Percentiles rank a stretch among this genome's conserved stretches.
Evolutionary conservation across 2,113 vertebrate species (phyloP).

Genomic region (Pomatostomus ruficeps): DNA sequence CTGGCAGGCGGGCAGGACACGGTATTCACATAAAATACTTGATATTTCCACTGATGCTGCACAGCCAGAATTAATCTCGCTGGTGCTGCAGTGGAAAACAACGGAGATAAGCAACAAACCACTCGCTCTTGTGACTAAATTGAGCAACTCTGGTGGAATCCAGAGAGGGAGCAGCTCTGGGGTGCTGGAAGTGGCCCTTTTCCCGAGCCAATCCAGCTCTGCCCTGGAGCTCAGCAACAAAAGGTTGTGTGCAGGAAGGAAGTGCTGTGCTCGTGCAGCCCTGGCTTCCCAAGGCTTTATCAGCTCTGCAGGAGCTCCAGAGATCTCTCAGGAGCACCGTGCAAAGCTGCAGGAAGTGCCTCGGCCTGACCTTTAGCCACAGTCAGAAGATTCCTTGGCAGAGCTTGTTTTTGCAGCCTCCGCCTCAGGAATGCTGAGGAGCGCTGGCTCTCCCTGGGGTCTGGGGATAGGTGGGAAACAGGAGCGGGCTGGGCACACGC

Average conservation of each 20-base stretch:
- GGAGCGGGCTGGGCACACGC: neutral
- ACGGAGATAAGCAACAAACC: neutral
- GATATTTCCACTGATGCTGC: neutral
- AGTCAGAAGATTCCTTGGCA: constrained; percentile 33
- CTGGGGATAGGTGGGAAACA: neutral
- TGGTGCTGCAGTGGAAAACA: neutral
- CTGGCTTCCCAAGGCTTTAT: constrained; percentile 12
- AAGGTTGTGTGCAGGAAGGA: constrained; percentile 32
- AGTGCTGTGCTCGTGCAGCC: neutral
- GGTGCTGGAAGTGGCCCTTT: neutral
- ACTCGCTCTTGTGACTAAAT: neutral
- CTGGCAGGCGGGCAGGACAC: neutral
- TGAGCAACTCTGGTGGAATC: neutral
- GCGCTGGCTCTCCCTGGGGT: neutral
- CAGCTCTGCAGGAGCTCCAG: neutral
- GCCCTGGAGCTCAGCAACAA: neutral
- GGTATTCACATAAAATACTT: neutral
- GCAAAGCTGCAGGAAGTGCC: constrained; percentile 43
- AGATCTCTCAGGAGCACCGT: constrained; percentile 30
- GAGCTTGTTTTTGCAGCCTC: constrained; percentile 28
- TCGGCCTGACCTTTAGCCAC: constrained; percentile 42
- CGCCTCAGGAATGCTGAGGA: neutral
- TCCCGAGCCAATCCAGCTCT: neutral
- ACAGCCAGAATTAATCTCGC: neutral
- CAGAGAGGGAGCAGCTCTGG: neutral